phyloP scores from a whole-genome alignment of 1,140 invertebrate genomes.

The Formica exsecta region DNA sequence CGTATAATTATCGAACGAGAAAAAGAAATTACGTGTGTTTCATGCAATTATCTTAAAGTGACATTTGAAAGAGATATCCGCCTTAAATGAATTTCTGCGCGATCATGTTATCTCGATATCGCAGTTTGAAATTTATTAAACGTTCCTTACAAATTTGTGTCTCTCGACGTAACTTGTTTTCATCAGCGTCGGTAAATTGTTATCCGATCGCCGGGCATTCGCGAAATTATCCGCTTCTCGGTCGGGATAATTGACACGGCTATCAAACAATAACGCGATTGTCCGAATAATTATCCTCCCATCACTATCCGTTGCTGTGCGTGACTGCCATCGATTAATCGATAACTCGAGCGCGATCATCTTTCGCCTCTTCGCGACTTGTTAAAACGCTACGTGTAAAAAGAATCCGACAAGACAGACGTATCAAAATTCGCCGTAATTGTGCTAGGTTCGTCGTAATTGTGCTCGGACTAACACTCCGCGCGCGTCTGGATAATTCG shows the following conservation, averaged over 20 bases:
- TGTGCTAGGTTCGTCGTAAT: no score
- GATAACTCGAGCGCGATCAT: neutral
- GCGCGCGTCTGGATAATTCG: neutral
- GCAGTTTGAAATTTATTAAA: conserved; percentile 33
- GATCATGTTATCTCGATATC: neutral
- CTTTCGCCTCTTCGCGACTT: neutral
- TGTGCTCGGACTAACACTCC: neutral
- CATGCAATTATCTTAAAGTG: neutral
- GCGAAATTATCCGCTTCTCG: conserved; percentile 48
- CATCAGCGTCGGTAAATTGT: conserved; percentile 41
- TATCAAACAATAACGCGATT: conserved; percentile 24
- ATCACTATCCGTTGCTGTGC: neutral
- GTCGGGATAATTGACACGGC: conserved; percentile 25
- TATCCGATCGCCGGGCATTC: conserved; percentile 34
- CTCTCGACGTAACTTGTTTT: conserved; percentile 30
- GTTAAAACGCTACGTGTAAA: conserved; percentile 7
- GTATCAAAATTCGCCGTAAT: neutral
- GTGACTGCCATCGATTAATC: neutral
- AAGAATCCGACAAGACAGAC: conserved; percentile 8
- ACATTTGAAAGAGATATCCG: neutral
- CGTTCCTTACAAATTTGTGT: neutral
- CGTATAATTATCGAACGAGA: neutral
- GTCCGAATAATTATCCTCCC: conserved; percentile 42
- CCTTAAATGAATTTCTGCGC: neutral
- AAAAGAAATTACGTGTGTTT: neutral